phyloP scores from a whole-genome alignment of 1,140 invertebrate genomes.

The Drosophila sturtevanti region DNA sequence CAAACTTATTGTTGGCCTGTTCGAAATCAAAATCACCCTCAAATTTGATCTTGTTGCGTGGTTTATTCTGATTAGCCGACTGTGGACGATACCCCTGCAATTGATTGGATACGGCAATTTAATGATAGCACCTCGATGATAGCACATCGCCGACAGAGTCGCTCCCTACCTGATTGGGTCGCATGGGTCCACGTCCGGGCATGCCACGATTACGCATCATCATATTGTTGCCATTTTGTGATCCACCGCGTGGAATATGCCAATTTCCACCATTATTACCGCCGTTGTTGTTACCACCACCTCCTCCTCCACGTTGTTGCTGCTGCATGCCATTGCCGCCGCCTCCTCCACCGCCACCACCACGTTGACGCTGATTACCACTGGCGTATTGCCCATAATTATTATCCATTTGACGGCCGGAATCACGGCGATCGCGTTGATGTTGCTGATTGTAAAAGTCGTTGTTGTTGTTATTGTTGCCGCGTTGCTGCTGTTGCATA shows the following conservation, averaged over 20 bases:
- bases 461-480: conserved; percentile 52
- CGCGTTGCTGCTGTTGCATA: conserved; percentile 49
- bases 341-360: conserved; percentile 36
- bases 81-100: conserved; percentile 73
- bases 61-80: conserved; percentile 70
- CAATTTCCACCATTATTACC: conserved; percentile 61
- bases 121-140: too few species aligned
- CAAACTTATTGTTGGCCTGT: conserved; percentile 97
- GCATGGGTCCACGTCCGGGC: conserved; percentile 68
- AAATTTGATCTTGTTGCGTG: conserved; percentile 71
- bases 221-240: conserved; percentile 70
- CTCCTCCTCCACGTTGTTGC: conserved; percentile 39
- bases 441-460: conserved; percentile 74
- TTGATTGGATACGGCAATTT: background rate
- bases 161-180: conserved; percentile 66
- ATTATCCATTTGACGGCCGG: conserved; percentile 71
- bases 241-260: conserved; percentile 75
- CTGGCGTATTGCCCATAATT: conserved; percentile 80
- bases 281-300: conserved; percentile 32
- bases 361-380: conserved; percentile 58
- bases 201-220: conserved; percentile 74
- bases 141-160: background rate
- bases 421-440: conserved; percentile 75
- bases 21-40: conserved; percentile 90
- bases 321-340: conserved; percentile 60